Conservation (phyloP, 2,113 vertebrate species). For the Illadopsis cleaveri region DNA sequence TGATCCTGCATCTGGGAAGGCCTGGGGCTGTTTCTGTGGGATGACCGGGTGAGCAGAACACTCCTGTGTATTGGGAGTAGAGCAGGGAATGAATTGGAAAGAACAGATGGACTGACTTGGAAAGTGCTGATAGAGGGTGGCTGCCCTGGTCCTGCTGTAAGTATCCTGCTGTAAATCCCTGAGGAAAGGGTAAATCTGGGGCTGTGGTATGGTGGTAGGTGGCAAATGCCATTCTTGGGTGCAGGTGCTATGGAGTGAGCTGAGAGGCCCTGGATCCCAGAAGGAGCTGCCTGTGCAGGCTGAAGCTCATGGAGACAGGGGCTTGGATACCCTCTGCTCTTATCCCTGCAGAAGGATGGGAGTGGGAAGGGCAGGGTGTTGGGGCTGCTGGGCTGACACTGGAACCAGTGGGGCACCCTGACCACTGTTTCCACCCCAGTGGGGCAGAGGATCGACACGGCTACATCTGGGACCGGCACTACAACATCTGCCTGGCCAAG, state of each 20-base stretch:
- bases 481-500: constrained; percentile 93
- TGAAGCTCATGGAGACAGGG: neutral
- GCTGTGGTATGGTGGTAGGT: neutral
- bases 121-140: neutral
- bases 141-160: neutral
- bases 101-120: neutral
- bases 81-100: neutral
- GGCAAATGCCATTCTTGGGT: neutral
- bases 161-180: neutral
- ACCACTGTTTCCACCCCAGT: constrained; percentile 48
- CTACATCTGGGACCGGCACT: constrained; percentile 98
- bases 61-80: neutral
- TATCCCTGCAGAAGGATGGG: accelerated
- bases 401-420: neutral
- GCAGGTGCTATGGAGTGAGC: neutral
- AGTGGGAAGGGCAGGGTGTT: neutral
- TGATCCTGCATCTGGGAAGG: accelerated
- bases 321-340: neutral
- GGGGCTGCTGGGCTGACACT: neutral
- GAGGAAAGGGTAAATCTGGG: neutral
- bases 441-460: constrained; percentile 95
- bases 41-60: neutral
- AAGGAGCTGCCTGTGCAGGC: neutral
- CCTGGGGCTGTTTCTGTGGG: accelerated
- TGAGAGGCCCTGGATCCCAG: neutral